Evolutionary conservation across 1,140 invertebrate genomes (phyloP), one percentile per base, ranked within the genome.

Genomic region (Saccostrea glomerata): DNA sequence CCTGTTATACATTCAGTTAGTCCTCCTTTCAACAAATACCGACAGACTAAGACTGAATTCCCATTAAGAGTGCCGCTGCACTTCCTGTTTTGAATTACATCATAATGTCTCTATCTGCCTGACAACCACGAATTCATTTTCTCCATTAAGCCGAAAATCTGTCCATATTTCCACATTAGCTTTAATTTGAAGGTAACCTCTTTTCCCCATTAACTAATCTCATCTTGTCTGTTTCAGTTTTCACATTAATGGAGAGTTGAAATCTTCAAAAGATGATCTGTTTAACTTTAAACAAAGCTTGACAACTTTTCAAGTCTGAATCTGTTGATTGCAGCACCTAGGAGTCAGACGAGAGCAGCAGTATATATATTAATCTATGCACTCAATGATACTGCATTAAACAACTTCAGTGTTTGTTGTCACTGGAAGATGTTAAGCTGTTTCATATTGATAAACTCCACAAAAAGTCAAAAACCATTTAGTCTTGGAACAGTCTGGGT

Each of bases 71-170:
- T 63, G 5, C n/a, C 23, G 23, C 9, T 73, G 30, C 70, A 30
- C 70, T 73, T 77, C 70, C 70, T 77, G 70, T 30, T 77, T 13
- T 40, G 25, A 36, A 77, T 77, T 77, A 77, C 25, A 77, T 77
- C 30, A 77, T 30, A 36, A 30, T 77, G 30, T 77, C 70, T 77
- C 30, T 4, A 20, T 73, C 23, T 77, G 25, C 70, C 70, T 77
- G 70, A 77, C 70, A 77, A 77, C 70, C 70, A 36, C 47, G 5
- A 77, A 77, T 25, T 77, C 70, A 30, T 15, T 30, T 77, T 77
- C 25, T 36, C 70, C 70, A 77, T 77, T 77, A 77, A 5, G 2
- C 47, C 5, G 5, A 47, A 47, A 47, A 47, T 23, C 60, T 23
- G 20, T n/a, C 60, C 60, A 66, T 66, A n/a, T n/a, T 20, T 20